Conservation (phyloP, 1,140 invertebrate genomes). For the Drosophila persimilis region DNA sequence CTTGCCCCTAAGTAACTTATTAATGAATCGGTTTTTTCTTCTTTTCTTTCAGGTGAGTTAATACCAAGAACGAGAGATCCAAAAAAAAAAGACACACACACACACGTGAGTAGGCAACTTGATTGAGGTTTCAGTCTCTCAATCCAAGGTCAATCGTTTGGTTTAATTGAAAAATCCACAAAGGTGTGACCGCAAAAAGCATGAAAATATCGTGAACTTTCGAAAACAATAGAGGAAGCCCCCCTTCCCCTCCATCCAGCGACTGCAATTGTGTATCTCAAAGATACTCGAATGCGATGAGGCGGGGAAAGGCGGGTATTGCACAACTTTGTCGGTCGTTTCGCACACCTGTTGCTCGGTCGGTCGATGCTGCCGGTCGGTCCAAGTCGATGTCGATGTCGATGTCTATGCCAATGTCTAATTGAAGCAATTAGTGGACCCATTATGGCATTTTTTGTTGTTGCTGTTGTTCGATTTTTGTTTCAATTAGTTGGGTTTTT, state of each 20-base stretch:
- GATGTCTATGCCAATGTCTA: constrained; percentile 30
- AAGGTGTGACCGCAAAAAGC: constrained; percentile 59
- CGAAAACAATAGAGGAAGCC: constrained; percentile 54
- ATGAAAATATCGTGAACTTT: constrained; percentile 58
- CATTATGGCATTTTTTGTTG: constrained; percentile 60
- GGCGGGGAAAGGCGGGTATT: constrained; percentile 24
- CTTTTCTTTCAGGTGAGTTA: constrained; percentile 49
- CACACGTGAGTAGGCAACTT: constrained; percentile 28
- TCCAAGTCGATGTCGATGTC: constrained; percentile 5
- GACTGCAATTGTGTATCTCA: constrained; percentile 32
- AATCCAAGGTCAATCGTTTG: constrained; percentile 44
- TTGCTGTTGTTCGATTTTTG: constrained; percentile 13
- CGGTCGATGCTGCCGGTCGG: constrained; percentile 16
- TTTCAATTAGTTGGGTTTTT: constrained; percentile 56
- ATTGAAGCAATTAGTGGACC: constrained; percentile 74
- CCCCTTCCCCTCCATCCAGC: constrained; percentile 9
- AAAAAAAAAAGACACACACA: constrained; percentile 4
- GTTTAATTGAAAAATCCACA: constrained; percentile 64
- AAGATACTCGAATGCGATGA: background rate
- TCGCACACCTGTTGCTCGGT: constrained; percentile 58
- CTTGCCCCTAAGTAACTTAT: constrained; percentile 45
- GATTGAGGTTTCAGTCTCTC: constrained; percentile 22
- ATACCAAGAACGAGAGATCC: constrained; percentile 12
- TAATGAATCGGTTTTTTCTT: constrained; percentile 54
- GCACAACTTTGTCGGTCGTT: constrained; percentile 68